Evolutionary conservation across 1,140 invertebrate genomes (phyloP), one percentile per base, ranked within the genome.

Genomic region (Bombus difficillimus): DNA sequence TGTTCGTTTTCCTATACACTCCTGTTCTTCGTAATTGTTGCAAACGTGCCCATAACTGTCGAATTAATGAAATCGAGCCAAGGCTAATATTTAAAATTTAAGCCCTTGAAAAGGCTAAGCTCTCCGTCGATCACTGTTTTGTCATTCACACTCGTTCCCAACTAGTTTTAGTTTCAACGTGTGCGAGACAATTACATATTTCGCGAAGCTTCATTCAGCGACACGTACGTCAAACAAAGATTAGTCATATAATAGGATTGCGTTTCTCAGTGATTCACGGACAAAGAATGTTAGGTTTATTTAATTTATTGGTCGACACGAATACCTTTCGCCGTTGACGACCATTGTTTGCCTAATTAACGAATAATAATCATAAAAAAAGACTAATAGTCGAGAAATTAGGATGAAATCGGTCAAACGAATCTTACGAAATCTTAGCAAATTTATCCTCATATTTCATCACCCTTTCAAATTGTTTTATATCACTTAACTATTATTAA

Each of bases 51-150:
- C 62, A 73, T 72, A 71, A 72, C 76, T 77, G 85, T 47, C 28
- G 47, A 64, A 76, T 75, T 86, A 86, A 71, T 39, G 37, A 83
- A 83, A 59, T 72, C 32, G 39, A 83, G 53, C 15, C 53, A 85
- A 85, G 57, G 32, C 41, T 39, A 53, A 79, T 41, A 25, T 80
- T 85, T 73, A 59, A 64, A 80, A 68, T 80, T 62, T 47, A 43
- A 83, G 53, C 1, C n/a, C 15, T 34, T 28, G 34, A 28, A 81
- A 81, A 66, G 41, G 3, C 41, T 41, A 47, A 18, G 47, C 18
- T 22, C 22, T 53, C 47, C 8, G 47, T 22, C 47, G 8, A 68
- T 22, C 1, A 22, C 34, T 34, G 2, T 15, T 66, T 66, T 32
- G 18, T 18, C 15, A 32, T 66, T 34, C 32, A 32, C 15, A 18